Evolutionary conservation across 2,797 vertebrate genomes (phyloP).

Genomic region (Gouania willdenowi): DNA sequence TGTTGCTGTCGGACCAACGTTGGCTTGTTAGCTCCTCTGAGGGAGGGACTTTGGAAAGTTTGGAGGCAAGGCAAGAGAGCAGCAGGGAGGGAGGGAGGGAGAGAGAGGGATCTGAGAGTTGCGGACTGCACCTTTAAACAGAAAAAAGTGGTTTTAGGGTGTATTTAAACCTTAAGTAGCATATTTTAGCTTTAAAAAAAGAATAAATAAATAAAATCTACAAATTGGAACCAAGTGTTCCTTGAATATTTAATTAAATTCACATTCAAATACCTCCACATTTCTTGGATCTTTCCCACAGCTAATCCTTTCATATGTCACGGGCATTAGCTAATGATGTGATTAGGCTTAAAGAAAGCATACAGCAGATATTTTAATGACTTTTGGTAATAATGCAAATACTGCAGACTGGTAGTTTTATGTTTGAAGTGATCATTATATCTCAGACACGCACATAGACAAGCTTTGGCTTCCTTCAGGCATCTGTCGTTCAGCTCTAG

Average conservation of each 20-base stretch:
- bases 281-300: neutral
- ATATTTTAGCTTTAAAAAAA: too few relatives aligned
- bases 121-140: too few relatives aligned
- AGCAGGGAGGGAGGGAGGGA: too few relatives aligned
- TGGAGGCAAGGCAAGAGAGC: too few relatives aligned
- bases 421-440: slow-evolving; percentile 24
- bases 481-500: slow-evolving; percentile 31
- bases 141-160: too few relatives aligned
- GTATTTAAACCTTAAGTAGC: too few relatives aligned
- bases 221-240: too few relatives aligned
- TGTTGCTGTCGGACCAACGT: too few relatives aligned
- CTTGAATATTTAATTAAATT: too few relatives aligned
- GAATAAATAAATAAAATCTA: too few relatives aligned
- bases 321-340: neutral
- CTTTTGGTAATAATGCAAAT: neutral
- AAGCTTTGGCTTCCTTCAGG: slow-evolving; percentile 28
- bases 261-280: neutral
- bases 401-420: neutral
- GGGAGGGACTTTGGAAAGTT: too few relatives aligned
- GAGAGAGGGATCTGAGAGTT: neutral
- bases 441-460: neutral
- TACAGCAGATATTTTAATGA: neutral
- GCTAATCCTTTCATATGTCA: neutral
- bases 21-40: too few relatives aligned
- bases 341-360: neutral